Base-by-base conservation (phyloP, 2,113 vertebrate genomes). In the Chascanopsetta lugubris region DNA sequence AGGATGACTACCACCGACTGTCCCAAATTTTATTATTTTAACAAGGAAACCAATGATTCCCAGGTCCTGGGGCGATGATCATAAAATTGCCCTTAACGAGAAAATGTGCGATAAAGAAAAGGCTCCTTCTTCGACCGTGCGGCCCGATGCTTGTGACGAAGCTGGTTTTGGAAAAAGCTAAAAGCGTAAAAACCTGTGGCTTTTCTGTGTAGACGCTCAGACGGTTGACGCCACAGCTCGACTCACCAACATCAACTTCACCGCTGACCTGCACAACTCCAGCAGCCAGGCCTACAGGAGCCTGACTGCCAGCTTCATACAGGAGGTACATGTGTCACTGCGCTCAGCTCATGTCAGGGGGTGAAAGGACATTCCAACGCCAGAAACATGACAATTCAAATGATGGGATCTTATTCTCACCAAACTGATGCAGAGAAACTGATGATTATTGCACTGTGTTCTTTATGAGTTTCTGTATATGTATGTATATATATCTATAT, bases 191-290 rank as follows among this genome's bases (percentile, higher is more conserved):
- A n/a, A n/a, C n/a, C n/a, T 60, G 8, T 22, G 5, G 12, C 18
- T 69, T 45, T 80, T 56, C 25, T 69, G 63, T 62, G 24, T 83
- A 98, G 95, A 61, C 46, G 88, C 87, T 71, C 89, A 75, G 81
- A 93, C 78, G 11, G 84, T 96, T 27, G 70, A 61, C 0, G 95
- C 91, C 17, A 82, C 58, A 3, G 80, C 87, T 12, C 48, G 57
- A 38, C 83, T 97, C 32, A 89, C 82, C 18, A 94, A 93, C 1
- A 1, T 93, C 53, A 5, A 57, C 30, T 94, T 93, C 49, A 88
- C 77, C 0, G 58, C 69, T 0, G 82, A 85, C 29, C 85, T 95
- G 47, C 51, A 49, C 30, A 88, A 94, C 5, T 0, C 55, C 1
- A 92, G 90, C 87, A 95, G 93, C 71, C 49, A 76, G 67, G 90